Base-by-base conservation (phyloP, 35 echinoderm and acorn worm genomes). In the Lytechinus pictus region DNA sequence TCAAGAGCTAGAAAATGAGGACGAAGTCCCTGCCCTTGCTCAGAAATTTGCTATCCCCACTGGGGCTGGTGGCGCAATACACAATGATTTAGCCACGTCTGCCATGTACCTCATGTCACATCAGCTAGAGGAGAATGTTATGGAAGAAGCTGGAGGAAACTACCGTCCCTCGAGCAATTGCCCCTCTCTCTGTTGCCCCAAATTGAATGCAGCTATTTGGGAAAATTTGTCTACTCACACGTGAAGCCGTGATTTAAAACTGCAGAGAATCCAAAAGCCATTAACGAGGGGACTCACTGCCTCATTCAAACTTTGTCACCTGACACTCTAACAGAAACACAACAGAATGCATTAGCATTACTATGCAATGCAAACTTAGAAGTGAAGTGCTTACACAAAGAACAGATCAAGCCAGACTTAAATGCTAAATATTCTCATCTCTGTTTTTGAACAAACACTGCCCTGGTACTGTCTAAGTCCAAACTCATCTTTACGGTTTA, bases 111-210 rank as follows among this genome's bases (percentile, higher is more conserved):
- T 92, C 9, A 92, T 92, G 91, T 8, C 51, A 3, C 44, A 53
- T 8, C 91, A 92, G 91, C 91, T 92, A 8, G 54, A 92, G 24
- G 91, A 92, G 27, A 92, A 92, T 6, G 24, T 53, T 8, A 2
- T 92, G 44, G 91, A 92, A 8, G 91, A 92, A 92, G 8, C 91
- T 8, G 51, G 24, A 55, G 12, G 8, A 6, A 92, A 92, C 21
- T 92, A 92, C 28, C 91, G 52, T 55, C 91, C 52, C 27, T 53
- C 91, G 2, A 92, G 91, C 5, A 92, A 92, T 55, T 92, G 91
- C 19, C 3, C 5, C 13, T 11, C 24, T 3, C 54, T 92, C 5
- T 29, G 54, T 10, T 92, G 9, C 51, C 12, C 91, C 54, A 92
- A 92, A 53, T 52, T 92, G 8, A 92, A 92, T 21, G 5, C 54